Conservation (phyloP, 2,888 invertebrate species). For the Pristionchus japonicus region DNA sequence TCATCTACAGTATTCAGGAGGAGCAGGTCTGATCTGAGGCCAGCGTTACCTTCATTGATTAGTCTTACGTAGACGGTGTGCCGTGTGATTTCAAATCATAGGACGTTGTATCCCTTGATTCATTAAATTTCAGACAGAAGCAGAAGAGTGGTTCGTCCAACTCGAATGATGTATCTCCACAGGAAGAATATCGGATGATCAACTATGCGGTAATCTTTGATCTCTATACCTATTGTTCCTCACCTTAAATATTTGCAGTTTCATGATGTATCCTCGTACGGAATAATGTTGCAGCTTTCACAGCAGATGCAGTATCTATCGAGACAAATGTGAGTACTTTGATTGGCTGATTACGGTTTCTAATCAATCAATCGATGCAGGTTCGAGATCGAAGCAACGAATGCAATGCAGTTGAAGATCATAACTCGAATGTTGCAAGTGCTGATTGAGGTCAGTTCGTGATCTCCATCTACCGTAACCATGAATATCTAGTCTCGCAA, state of each 20-base stretch:
- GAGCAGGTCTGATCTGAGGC: slow-evolving; percentile 28
- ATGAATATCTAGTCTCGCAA: slow-evolving; percentile 38
- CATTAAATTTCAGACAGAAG: slow-evolving; percentile 24
- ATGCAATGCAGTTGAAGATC: slow-evolving; percentile 47
- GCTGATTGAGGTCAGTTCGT: slow-evolving; percentile 39
- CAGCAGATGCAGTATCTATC: slow-evolving; percentile 42
- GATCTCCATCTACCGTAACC: not conserved
- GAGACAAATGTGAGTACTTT: slow-evolving; percentile 9
- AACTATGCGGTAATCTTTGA: slow-evolving; percentile 45
- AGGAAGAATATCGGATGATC: slow-evolving; percentile 43
- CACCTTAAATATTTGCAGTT: not conserved
- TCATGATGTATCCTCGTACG: slow-evolving; percentile 44
- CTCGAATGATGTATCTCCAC: slow-evolving; percentile 33
- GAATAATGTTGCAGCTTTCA: slow-evolving; percentile 33
- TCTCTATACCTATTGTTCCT: not conserved
- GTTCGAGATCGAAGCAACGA: slow-evolving; percentile 46
- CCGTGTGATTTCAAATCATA: not conserved
- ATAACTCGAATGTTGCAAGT: slow-evolving; percentile 44
- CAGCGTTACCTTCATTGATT: not conserved
- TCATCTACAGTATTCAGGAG: slow-evolving; percentile 24
- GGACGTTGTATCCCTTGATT: not conserved
- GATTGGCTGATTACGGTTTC: not conserved
- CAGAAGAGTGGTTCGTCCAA: slow-evolving; percentile 47
- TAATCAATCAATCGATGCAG: not conserved
- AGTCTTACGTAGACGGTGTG: not conserved